These are phyloP conservation scores for Drosophila ustulata DNA, from an alignment of 2,888 invertebrate species.

Conservation along the genomic window DNA sequence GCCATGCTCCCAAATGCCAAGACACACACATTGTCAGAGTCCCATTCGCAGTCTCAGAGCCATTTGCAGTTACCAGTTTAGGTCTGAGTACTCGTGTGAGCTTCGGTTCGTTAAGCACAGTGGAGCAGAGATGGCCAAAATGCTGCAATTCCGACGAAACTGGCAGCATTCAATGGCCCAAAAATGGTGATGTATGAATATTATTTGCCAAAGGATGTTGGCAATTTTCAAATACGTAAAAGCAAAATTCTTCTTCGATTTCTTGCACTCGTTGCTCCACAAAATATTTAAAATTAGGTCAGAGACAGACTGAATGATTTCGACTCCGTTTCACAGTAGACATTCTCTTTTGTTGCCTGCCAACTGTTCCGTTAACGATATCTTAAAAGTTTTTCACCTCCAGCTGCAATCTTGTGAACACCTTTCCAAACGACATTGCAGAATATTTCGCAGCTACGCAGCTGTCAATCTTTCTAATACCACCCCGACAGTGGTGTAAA, in stretches of 20 bases:
- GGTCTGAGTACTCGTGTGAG: slow-evolving; percentile 16
- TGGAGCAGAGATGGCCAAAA: slow-evolving; percentile 48
- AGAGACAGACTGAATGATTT: not conserved
- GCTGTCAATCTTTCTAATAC: slow-evolving; percentile 33
- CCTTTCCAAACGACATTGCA: slow-evolving; percentile 43
- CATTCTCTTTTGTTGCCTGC: not conserved
- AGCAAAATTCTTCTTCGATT: too few species aligned
- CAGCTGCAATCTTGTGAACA: slow-evolving; percentile 38
- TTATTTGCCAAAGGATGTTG: slow-evolving; percentile 1
- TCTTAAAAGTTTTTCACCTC: slow-evolving; percentile 25
- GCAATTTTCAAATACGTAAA: not conserved
- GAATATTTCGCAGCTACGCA: slow-evolving; percentile 28
- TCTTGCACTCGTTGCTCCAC: too few species aligned
- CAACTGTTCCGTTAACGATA: not conserved
- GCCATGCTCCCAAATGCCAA: slow-evolving; percentile 26
- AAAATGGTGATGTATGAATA: slow-evolving; percentile 1
- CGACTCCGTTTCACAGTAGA: not conserved
- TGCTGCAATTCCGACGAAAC: slow-evolving; percentile 25
- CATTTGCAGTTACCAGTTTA: slow-evolving; percentile 3
- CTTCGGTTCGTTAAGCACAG: slow-evolving; percentile 60
- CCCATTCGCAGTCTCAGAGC: slow-evolving; percentile 5
- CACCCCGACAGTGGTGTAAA: not conserved
- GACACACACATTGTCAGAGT: slow-evolving; percentile 11
- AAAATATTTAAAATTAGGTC: too few species aligned
- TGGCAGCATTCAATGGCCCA: not conserved